Evolutionary conservation across 1,140 invertebrate genomes (phyloP).

Genomic region (Lepeophtheirus salmonis): DNA sequence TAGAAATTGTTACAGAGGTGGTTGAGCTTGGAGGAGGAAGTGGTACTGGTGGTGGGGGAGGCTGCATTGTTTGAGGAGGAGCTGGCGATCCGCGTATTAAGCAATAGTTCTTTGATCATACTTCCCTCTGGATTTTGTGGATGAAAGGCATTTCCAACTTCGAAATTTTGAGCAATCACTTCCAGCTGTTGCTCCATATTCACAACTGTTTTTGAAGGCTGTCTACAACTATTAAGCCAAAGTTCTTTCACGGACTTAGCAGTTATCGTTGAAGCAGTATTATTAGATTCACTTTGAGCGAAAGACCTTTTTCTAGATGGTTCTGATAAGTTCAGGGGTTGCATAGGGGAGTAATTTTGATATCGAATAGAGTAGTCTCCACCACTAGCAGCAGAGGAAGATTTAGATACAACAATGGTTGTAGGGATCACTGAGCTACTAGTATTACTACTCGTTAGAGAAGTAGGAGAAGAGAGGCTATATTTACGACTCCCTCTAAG

Average conservation of each 20-base stretch:
- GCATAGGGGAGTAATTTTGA: not conserved
- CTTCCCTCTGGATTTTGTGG: slow-evolving; percentile 41
- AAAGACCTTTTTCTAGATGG: not conserved
- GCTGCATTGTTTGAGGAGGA: no score
- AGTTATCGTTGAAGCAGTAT: no score
- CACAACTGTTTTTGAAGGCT: no score
- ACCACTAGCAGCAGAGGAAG: no score
- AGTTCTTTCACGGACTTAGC: slow-evolving; percentile 13
- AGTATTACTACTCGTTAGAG: not conserved
- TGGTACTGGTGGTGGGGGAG: no score
- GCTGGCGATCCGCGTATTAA: slow-evolving; percentile 39
- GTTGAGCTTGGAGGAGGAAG: slow-evolving; percentile 33
- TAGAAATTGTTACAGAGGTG: slow-evolving; percentile 37
- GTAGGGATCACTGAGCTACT: no score
- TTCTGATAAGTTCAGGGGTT: not conserved
- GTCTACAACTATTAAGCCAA: slow-evolving; percentile 9
- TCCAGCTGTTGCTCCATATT: no score
- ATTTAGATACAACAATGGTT: no score
- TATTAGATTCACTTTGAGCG: not conserved
- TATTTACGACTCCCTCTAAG: not conserved
- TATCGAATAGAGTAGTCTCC: no score
- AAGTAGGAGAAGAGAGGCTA: not conserved
- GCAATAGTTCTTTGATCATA: slow-evolving; percentile 60
- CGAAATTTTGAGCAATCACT: not conserved
- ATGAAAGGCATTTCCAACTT: slow-evolving; percentile 13